A percentile compares a stretch with the other conserved stretches of the same genome.
Conservation (phyloP, 1,140 invertebrate species). For the Drosophila setifemur region DNA sequence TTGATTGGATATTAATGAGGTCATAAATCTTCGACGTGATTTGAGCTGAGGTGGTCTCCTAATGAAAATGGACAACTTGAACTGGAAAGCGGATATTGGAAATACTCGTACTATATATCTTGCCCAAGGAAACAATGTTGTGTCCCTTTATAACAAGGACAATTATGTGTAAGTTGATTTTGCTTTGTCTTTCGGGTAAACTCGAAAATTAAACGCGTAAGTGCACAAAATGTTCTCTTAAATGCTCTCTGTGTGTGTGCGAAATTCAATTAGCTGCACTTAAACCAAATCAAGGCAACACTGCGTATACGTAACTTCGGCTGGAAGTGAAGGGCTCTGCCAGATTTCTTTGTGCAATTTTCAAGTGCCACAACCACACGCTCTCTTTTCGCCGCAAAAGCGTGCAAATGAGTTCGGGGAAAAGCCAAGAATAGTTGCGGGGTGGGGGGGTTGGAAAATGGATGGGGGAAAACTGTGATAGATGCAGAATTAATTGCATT, state of each 20-base stretch:
- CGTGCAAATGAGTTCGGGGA: neutral
- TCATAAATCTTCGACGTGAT: neutral
- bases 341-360: neutral
- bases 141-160: neutral
- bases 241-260: neutral
- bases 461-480: neutral
- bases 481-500: conserved; percentile 4
- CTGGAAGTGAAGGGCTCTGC: neutral
- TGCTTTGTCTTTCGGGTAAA: neutral
- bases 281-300: conserved; percentile 2
- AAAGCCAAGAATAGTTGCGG: too few species aligned
- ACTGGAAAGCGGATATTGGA: too few species aligned
- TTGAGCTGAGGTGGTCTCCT: neutral
- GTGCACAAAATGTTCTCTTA: too few species aligned
- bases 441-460: neutral
- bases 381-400: neutral
- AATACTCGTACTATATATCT: too few species aligned
- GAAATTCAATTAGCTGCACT: conserved; percentile 4
- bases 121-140: too few species aligned
- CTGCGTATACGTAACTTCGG: conserved; percentile 36
- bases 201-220: conserved; percentile 6
- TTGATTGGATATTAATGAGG: conserved; percentile 22
- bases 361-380: neutral
- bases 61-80: too few species aligned
- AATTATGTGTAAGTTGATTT: neutral